These are phyloP conservation scores for Hypomecis punctinalis DNA, from an alignment of 2,888 invertebrate genomes.

Conservation along the genomic window DNA sequence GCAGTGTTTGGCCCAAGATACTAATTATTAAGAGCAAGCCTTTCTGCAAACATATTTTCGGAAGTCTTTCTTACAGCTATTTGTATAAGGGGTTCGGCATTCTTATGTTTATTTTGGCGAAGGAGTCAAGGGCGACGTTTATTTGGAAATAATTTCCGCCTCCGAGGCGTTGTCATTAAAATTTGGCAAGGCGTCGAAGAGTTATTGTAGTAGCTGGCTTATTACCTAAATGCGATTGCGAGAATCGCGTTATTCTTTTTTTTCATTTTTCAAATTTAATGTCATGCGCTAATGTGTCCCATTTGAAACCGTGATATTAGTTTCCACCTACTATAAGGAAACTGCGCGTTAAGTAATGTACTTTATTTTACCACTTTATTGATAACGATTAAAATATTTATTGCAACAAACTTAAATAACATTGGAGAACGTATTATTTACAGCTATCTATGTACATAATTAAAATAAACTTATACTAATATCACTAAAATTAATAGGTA, in stretches of 20 bases:
- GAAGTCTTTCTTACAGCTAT: constrained; percentile 5
- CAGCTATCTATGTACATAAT: too few species aligned
- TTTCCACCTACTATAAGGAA: too few species aligned
- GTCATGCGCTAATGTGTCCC: too few species aligned
- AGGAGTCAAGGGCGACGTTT: constrained; percentile 51
- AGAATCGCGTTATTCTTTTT: background rate
- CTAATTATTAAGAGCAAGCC: constrained; percentile 1
- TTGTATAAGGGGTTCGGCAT: constrained; percentile 11
- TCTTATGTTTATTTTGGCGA: constrained; percentile 42
- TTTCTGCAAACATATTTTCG: constrained; percentile 7
- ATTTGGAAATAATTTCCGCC: constrained; percentile 57
- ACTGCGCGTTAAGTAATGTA: too few species aligned
- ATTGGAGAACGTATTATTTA: too few species aligned
- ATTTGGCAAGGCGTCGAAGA: constrained; percentile 59
- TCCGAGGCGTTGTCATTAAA: constrained; percentile 55
- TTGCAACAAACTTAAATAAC: too few species aligned
- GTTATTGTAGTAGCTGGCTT: constrained; percentile 27
- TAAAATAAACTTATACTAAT: too few species aligned
- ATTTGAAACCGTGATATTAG: too few species aligned
- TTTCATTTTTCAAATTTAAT: too few species aligned
- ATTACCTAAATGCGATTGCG: background rate
- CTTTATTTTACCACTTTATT: too few species aligned
- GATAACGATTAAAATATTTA: too few species aligned
- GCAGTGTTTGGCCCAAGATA: background rate
- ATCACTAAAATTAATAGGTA: too few species aligned